Evolutionary conservation across 2,797 vertebrate genomes (phyloP).

Genomic region (Megaceryle alcyon): DNA sequence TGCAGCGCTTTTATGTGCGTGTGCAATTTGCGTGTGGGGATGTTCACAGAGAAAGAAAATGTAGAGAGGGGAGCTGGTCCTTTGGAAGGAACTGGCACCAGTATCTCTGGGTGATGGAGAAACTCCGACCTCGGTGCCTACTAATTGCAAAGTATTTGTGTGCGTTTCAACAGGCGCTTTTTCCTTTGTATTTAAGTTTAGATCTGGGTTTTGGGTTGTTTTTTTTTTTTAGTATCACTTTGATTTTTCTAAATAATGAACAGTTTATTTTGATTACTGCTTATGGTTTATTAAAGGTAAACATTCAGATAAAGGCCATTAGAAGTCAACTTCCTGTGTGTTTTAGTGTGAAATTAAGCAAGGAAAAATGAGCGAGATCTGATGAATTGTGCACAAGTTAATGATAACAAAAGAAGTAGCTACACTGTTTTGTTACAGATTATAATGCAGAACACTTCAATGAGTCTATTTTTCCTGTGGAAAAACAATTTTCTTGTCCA

Average conservation of each 20-base stretch:
- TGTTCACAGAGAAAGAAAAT: not conserved
- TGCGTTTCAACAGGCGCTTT: not conserved
- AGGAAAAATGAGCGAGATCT: not conserved
- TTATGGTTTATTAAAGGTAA: not conserved
- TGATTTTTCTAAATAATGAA: not conserved
- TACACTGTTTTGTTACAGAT: not conserved
- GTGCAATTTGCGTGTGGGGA: not conserved
- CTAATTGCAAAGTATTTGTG: accelerated
- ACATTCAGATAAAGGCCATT: not conserved
- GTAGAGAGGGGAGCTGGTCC: not conserved
- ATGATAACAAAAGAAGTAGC: not conserved
- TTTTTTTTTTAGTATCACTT: not conserved
- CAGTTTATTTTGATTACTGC: not conserved
- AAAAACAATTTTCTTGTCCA: not conserved
- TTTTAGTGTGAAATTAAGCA: constrained; percentile 15
- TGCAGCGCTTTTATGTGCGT: not conserved
- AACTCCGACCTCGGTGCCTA: not conserved
- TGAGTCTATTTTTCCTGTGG: not conserved
- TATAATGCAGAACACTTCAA: not conserved
- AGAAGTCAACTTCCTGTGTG: not conserved
- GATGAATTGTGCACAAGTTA: not conserved
- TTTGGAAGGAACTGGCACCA: not conserved
- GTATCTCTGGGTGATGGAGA: not conserved
- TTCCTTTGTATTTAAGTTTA: not conserved
- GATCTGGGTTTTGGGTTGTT: not conserved